A percentile compares a stretch with the other conserved stretches of the same genome.
Evolutionary conservation across 2,888 invertebrate species (phyloP).

Genomic region (Biston betularia): DNA sequence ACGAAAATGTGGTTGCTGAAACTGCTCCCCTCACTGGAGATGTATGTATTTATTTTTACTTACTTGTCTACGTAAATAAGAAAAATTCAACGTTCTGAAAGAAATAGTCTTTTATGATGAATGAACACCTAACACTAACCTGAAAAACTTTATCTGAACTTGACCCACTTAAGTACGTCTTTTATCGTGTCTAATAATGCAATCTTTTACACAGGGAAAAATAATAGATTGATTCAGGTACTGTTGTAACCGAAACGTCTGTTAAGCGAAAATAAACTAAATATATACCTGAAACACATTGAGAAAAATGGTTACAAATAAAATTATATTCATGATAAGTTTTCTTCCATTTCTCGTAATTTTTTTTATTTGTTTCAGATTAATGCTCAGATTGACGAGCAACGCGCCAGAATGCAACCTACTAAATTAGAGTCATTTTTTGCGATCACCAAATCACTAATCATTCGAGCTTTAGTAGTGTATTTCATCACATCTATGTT

Average conservation of each 20-base stretch:
- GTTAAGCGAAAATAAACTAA: too few species aligned
- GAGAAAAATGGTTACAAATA: too few species aligned
- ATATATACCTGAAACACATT: too few species aligned
- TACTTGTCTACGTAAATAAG: background rate
- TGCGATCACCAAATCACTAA: conserved; percentile 93
- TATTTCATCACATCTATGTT: conserved; percentile 97
- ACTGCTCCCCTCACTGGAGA: conserved; percentile 21
- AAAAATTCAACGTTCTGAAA: too few species aligned
- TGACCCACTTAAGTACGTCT: conserved; percentile 15
- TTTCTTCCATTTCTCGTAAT: background rate
- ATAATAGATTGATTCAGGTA: too few species aligned
- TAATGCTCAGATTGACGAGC: conserved; percentile 77
- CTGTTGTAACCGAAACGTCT: too few species aligned
- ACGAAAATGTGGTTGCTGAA: conserved; percentile 37
- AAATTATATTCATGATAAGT: background rate
- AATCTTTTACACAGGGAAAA: background rate
- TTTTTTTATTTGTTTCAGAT: conserved; percentile 66
- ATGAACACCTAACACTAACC: too few species aligned
- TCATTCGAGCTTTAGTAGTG: conserved; percentile 95
- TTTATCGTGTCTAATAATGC: background rate
- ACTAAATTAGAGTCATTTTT: conserved; percentile 92
- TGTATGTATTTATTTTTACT: conserved; percentile 18
- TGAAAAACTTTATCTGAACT: conserved; percentile 17
- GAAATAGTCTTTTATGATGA: too few species aligned
- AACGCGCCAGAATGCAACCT: conserved; percentile 84